phyloP scores from a whole-genome alignment of 2,888 invertebrate species.

The Caenorhabditis doughertyi region DNA sequence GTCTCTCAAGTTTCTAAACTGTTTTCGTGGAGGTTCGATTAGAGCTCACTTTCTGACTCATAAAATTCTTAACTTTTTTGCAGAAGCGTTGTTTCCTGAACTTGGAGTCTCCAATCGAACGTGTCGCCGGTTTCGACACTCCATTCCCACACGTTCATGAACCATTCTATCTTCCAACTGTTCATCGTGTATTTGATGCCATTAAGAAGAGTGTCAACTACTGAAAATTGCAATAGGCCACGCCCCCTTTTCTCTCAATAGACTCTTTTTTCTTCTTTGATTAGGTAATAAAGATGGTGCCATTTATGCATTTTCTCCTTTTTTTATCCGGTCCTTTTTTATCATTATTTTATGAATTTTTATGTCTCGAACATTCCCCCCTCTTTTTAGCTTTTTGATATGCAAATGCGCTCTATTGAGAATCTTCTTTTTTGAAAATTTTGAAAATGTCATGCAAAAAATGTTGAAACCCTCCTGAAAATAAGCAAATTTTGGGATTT shows the following conservation, averaged over 20 bases:
- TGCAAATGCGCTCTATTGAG: conserved; percentile 1
- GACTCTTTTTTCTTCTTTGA: not conserved
- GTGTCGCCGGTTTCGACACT: conserved; percentile 96
- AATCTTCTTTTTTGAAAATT: too few species aligned
- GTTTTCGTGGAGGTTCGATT: too few species aligned
- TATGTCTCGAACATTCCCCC: conserved; percentile 40
- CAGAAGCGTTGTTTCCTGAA: conserved; percentile 95
- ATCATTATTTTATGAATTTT: not conserved
- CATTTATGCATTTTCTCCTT: conserved; percentile 34
- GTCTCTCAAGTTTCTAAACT: too few species aligned
- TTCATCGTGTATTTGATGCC: conserved; percentile 92
- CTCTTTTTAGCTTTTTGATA: not conserved
- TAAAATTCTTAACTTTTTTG: too few species aligned
- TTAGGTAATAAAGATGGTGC: conserved; percentile 24
- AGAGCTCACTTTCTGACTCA: too few species aligned
- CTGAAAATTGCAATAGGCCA: not conserved
- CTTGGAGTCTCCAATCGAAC: conserved; percentile 92
- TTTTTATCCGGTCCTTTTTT: conserved; percentile 20
- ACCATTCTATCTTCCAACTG: conserved; percentile 95
- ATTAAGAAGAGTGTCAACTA: conserved; percentile 89
- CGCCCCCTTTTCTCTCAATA: not conserved
- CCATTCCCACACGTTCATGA: conserved; percentile 98
- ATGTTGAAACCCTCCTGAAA: too few species aligned
- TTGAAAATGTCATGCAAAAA: too few species aligned
- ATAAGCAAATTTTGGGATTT: too few species aligned